Conservation (phyloP, 2,888 invertebrate genomes). For the Blastobasis adustella region DNA sequence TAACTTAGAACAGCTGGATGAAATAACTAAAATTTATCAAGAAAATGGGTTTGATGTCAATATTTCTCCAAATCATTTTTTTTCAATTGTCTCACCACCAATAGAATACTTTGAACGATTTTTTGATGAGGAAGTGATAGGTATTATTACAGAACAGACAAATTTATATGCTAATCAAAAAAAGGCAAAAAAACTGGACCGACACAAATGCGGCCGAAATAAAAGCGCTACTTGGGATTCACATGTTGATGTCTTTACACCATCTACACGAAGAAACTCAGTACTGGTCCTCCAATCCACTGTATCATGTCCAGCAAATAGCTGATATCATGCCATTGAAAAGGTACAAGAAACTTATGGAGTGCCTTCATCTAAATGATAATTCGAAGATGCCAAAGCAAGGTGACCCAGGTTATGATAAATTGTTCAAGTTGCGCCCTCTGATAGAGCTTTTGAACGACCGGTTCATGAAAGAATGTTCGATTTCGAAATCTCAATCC, state of each 20-base stretch:
- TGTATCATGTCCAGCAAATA: conserved; percentile 13
- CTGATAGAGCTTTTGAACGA: conserved; percentile 6
- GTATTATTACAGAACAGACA: neutral
- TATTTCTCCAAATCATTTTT: too few species aligned
- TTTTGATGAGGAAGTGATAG: conserved; percentile 1
- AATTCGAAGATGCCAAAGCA: conserved; percentile 10
- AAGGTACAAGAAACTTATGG: conserved; percentile 15
- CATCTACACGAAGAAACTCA: conserved; percentile 15
- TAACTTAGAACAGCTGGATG: too few species aligned
- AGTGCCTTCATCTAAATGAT: conserved; percentile 14
- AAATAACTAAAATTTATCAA: too few species aligned
- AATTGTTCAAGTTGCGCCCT: conserved; percentile 16
- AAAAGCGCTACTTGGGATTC: conserved; percentile 18
- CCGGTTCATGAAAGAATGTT: conserved; percentile 13
- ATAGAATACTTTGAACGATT: neutral
- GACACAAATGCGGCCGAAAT: conserved; percentile 13
- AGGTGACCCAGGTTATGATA: conserved; percentile 9
- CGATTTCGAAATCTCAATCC: conserved; percentile 12
- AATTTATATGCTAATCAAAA: conserved; percentile 8
- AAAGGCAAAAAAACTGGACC: conserved; percentile 12
- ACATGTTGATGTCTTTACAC: conserved; percentile 18
- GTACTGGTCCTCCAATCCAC: conserved; percentile 20
- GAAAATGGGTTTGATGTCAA: too few species aligned
- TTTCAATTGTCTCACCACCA: neutral
- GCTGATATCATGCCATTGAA: conserved; percentile 17